phyloP scores from a whole-genome alignment of 2,113 vertebrate species.

The Vanacampus margaritifer region DNA sequence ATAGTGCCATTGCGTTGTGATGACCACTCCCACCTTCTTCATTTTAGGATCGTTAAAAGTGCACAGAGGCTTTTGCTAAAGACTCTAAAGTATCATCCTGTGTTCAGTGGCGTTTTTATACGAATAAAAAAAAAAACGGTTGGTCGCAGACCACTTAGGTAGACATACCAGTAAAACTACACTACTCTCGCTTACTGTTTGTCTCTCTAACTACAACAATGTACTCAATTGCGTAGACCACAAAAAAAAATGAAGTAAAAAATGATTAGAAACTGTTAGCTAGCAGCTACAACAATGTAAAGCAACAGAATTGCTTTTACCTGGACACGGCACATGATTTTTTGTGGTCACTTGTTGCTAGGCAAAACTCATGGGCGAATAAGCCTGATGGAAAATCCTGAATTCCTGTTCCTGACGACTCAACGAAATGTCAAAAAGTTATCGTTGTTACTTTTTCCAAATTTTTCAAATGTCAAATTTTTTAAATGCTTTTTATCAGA shows the following conservation, averaged over 20 bases:
- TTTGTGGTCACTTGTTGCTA: neutral
- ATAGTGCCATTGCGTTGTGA: constrained; percentile 56
- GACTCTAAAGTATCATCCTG: constrained; percentile 42
- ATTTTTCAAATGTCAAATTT: neutral
- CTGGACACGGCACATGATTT: neutral
- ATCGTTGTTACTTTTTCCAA: neutral
- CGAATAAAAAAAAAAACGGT: neutral
- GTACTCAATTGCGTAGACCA: neutral
- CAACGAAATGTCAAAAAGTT: too few relatives aligned
- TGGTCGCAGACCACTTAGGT: neutral
- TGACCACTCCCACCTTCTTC: constrained; percentile 47
- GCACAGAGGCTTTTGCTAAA: constrained; percentile 35
- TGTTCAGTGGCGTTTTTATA: constrained; percentile 13
- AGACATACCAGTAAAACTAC: neutral
- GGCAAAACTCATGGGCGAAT: neutral
- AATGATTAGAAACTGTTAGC: neutral
- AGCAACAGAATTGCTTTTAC: neutral
- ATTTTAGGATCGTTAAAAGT: constrained; percentile 40
- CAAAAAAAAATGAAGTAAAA: constrained; percentile 1
- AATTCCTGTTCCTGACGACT: neutral
- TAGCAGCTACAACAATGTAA: neutral
- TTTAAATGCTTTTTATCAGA: neutral
- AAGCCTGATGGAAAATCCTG: neutral
- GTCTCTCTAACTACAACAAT: constrained; percentile 2
- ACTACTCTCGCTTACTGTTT: neutral